Conservation (phyloP, 2,113 vertebrate genomes). For the Poeciliopsis turrubarensis region DNA sequence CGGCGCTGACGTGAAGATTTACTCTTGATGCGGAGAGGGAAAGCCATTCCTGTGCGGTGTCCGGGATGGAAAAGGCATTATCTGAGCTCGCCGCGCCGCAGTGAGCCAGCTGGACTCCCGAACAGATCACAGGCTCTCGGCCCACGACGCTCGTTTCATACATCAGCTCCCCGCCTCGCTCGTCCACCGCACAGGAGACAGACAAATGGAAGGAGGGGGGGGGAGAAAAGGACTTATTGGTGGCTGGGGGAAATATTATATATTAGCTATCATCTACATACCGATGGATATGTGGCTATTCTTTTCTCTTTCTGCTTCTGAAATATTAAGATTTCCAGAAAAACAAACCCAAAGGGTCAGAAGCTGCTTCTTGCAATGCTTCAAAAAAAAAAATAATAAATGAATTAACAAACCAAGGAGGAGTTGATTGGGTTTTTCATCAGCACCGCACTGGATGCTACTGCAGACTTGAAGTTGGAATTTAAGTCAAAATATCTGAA, state of each 20-base stretch:
- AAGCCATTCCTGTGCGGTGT: conserved; percentile 12
- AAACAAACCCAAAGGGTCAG: too few species aligned
- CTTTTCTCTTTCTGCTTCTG: conserved; percentile 4
- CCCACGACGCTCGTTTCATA: conserved; percentile 29
- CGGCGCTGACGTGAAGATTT: conserved; percentile 9
- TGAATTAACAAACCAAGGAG: too few species aligned
- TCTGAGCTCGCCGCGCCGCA: not conserved
- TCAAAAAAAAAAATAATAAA: too few species aligned
- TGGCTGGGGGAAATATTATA: conserved; percentile 16
- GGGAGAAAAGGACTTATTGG: conserved; percentile 2
- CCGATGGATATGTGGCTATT: not conserved
- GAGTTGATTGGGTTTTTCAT: too few species aligned
- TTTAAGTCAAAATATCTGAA: too few species aligned
- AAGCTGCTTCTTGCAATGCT: too few species aligned
- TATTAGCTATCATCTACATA: conserved; percentile 1
- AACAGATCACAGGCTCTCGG: conserved; percentile 28
- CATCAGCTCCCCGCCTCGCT: conserved; percentile 24
- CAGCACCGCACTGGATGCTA: too few species aligned
- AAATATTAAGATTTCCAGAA: not conserved
- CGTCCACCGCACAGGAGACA: conserved; percentile 16
- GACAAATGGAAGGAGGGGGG: not conserved
- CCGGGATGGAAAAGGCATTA: conserved; percentile 43
- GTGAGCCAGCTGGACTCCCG: conserved; percentile 29
- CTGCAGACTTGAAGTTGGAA: too few species aligned
- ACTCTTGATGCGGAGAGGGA: conserved; percentile 8